phyloP scores from a whole-genome alignment of 2,888 invertebrate species.

The Eristalis pertinax region DNA sequence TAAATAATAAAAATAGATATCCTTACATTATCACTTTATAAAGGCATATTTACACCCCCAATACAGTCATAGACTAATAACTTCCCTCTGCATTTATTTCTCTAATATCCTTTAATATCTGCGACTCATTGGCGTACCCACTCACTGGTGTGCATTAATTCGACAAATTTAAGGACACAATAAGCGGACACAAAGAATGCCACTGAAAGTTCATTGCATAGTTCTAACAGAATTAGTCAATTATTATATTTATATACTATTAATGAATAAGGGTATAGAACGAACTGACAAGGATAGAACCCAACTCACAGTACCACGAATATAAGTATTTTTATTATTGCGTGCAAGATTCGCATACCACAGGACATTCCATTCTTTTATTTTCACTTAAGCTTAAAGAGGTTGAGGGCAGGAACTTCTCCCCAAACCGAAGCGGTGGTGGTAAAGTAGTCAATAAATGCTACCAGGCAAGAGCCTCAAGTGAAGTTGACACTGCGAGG shows the following conservation, averaged over 20 bases:
- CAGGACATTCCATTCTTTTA: constrained; percentile 56
- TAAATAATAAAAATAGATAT: background rate
- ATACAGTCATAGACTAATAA: constrained; percentile 44
- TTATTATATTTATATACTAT: constrained; percentile 66
- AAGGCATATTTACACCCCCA: too few species aligned
- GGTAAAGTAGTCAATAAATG: constrained; percentile 57
- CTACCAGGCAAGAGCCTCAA: constrained; percentile 42
- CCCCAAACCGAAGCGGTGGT: background rate
- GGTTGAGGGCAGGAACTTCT: constrained; percentile 13
- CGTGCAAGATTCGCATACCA: constrained; percentile 68
- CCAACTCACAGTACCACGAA: constrained; percentile 23
- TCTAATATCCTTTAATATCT: constrained; percentile 16
- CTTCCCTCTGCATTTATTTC: constrained; percentile 2
- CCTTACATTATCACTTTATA: background rate
- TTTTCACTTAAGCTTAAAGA: constrained; percentile 34
- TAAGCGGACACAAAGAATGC: constrained; percentile 43
- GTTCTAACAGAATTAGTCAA: constrained; percentile 68
- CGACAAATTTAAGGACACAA: constrained; percentile 41
- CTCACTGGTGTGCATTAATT: constrained; percentile 30
- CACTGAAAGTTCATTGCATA: constrained; percentile 54
- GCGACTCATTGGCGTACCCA: constrained; percentile 40
- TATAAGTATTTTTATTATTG: constrained; percentile 55
- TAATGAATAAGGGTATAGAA: constrained; percentile 53
- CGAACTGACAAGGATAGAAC: background rate
- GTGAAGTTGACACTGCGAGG: constrained; percentile 51